phyloP scores from a whole-genome alignment of 2,797 vertebrate species.

The Spinus pinus region DNA sequence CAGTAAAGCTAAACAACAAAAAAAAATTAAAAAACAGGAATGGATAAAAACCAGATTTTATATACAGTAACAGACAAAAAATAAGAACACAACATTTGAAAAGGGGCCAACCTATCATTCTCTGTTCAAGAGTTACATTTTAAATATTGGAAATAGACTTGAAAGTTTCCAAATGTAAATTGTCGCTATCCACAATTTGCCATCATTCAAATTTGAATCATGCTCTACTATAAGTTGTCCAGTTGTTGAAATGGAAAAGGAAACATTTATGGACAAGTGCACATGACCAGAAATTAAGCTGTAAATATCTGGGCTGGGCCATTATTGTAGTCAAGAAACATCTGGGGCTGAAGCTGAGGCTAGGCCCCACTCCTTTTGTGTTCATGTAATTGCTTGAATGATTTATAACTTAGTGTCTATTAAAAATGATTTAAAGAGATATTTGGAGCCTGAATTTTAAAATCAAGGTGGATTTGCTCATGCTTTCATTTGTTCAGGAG shows the following conservation, averaged over 20 bases:
- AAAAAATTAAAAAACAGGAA: background rate
- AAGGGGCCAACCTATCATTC: background rate
- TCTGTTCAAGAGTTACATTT: slow-evolving; percentile 21
- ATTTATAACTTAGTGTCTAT: slow-evolving; percentile 77
- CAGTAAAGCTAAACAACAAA: background rate
- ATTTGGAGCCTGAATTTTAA: slow-evolving; percentile 68
- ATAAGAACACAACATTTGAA: slow-evolving; percentile 12
- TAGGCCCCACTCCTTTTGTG: slow-evolving; percentile 64
- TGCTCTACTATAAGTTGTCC: slow-evolving; percentile 54
- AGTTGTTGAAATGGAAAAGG: slow-evolving; percentile 71
- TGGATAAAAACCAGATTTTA: background rate
- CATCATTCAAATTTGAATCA: slow-evolving; percentile 66
- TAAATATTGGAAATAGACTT: slow-evolving; percentile 55
- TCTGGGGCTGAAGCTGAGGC: slow-evolving; percentile 72
- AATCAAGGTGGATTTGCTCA: slow-evolving; percentile 68
- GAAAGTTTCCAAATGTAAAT: slow-evolving; percentile 66
- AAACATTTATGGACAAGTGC: slow-evolving; percentile 76
- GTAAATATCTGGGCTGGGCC: slow-evolving; percentile 78
- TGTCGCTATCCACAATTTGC: slow-evolving; percentile 60
- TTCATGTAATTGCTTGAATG: slow-evolving; percentile 77
- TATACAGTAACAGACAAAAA: background rate
- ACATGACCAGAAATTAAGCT: slow-evolving; percentile 80
- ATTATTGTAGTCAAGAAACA: slow-evolving; percentile 77
- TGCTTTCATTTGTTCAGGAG: slow-evolving; percentile 18
- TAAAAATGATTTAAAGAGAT: slow-evolving; percentile 75